Evolutionary conservation across 1,140 invertebrate genomes (phyloP).

Genomic region (Wiebesia pumilae): DNA sequence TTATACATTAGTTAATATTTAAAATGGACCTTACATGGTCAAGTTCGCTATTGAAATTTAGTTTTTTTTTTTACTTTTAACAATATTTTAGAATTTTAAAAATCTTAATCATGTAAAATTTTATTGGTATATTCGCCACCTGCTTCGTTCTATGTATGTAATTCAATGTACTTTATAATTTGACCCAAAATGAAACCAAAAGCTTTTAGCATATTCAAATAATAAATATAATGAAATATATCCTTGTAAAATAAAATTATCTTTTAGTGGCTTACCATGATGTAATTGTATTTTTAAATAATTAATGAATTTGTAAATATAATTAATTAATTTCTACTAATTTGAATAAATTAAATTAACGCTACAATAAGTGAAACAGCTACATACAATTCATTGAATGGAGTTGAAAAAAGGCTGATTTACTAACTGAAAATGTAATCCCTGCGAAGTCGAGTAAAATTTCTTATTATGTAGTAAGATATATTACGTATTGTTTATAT

Average conservation of each 20-base stretch:
- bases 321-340: not conserved
- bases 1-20: too few species aligned
- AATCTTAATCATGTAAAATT: not conserved
- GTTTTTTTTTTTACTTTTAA: too few species aligned
- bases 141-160: not conserved
- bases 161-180: not conserved
- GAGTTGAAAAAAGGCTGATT: constrained; percentile 14
- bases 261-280: not conserved
- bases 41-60: too few species aligned
- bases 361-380: not conserved
- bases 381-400: not conserved
- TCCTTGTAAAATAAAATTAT: not conserved
- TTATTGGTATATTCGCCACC: not conserved
- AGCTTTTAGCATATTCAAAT: not conserved
- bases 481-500: constrained; percentile 15
- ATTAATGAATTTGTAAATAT: constrained; percentile 16
- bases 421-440: constrained; percentile 16
- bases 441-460: not conserved
- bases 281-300: not conserved
- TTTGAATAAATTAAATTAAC: not conserved
- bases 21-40: too few species aligned
- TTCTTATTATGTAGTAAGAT: not conserved
- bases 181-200: too few species aligned
- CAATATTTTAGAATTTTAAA: too few species aligned
- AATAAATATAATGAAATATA: not conserved